Evolutionary conservation across 2,888 invertebrate species (phyloP).

Genomic region (Eristalis intricaria): DNA sequence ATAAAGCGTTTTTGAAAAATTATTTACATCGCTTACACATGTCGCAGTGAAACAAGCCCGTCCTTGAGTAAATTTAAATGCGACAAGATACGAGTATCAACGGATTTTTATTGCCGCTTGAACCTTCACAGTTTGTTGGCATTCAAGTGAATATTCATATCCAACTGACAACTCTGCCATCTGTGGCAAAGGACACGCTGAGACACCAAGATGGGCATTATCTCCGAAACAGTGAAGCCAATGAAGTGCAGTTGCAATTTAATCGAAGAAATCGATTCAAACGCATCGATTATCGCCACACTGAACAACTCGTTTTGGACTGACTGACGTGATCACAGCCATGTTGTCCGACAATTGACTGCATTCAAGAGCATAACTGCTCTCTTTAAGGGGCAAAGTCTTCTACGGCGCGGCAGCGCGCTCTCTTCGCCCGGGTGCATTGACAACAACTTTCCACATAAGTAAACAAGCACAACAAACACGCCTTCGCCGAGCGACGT

Average conservation of each 20-base stretch:
- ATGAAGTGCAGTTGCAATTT: too few relatives aligned
- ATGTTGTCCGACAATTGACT: slow-evolving; percentile 10
- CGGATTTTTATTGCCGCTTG: too few relatives aligned
- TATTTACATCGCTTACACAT: too few relatives aligned
- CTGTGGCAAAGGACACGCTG: too few relatives aligned
- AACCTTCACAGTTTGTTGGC: too few relatives aligned
- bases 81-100: too few relatives aligned
- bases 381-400: neutral
- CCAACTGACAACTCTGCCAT: too few relatives aligned
- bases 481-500: slow-evolving; percentile 26
- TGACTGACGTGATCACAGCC: slow-evolving; percentile 44
- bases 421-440: slow-evolving; percentile 2
- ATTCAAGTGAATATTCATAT: too few relatives aligned
- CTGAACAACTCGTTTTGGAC: neutral
- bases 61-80: too few relatives aligned
- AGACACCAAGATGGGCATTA: too few relatives aligned
- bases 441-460: slow-evolving; percentile 55
- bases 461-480: slow-evolving; percentile 54
- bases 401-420: neutral
- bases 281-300: neutral
- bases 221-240: neutral
- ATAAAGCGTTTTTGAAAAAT: too few relatives aligned
- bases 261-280: neutral
- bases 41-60: too few relatives aligned
- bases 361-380: neutral